Conservation (phyloP, 2,113 vertebrate species). For the Leucoraja erinaceus region DNA sequence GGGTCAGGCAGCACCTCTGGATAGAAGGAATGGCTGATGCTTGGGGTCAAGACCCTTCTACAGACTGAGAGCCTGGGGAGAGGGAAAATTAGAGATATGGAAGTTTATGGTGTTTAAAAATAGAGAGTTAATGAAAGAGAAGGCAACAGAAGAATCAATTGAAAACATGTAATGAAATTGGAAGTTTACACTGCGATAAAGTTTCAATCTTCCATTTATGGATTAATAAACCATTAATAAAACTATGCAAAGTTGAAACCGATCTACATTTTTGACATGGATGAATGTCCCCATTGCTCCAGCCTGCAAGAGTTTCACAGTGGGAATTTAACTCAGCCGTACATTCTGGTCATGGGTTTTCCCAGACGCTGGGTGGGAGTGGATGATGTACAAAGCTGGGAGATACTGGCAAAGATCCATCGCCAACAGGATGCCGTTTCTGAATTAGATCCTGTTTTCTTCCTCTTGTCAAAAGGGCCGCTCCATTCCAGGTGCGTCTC, state of each 20-base stretch:
- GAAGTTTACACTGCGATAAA: not conserved
- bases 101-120: no score
- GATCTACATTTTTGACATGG: not conserved
- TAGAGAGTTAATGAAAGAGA: not conserved
- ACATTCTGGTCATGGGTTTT: not conserved
- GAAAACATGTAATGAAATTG: not conserved
- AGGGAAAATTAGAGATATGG: no score
- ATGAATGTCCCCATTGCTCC: not conserved
- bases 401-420: constrained; percentile 5
- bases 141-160: not conserved
- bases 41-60: no score
- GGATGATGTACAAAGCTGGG: not conserved
- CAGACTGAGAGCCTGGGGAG: no score
- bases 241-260: not conserved
- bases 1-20: no score
- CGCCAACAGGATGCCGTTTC: constrained; percentile 25
- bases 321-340: not conserved
- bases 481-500: constrained; percentile 29
- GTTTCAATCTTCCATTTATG: no score
- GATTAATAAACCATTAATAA: no score
- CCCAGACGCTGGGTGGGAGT: not conserved
- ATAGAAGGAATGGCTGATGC: no score
- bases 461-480: constrained; percentile 11
- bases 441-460: constrained; percentile 39
- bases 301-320: not conserved